Evolutionary conservation across 2,113 vertebrate species (phyloP).

Genomic region (Eurystomus gularis): DNA sequence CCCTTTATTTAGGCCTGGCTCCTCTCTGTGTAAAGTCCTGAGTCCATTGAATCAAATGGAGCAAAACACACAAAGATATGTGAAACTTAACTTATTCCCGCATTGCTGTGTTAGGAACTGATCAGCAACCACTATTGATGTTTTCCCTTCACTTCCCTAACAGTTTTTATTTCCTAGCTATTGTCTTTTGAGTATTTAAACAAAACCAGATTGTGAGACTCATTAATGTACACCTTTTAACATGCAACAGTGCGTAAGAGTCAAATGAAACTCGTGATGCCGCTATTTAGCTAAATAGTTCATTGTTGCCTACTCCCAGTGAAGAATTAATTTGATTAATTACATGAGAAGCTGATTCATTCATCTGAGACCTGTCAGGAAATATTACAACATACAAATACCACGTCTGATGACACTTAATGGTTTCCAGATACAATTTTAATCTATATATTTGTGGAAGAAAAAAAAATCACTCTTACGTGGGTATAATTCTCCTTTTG

Average conservation of each 20-base stretch:
- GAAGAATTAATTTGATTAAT: slow-evolving; percentile 44
- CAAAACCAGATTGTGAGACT: not conserved
- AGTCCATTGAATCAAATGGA: not conserved
- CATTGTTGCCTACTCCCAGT: slow-evolving; percentile 2
- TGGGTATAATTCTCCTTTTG: not conserved
- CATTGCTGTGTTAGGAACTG: not conserved
- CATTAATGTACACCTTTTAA: not conserved
- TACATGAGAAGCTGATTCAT: slow-evolving; percentile 21
- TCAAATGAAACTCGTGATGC: slow-evolving; percentile 18
- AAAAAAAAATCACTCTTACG: not conserved
- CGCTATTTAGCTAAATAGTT: slow-evolving; percentile 38
- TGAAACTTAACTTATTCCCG: not conserved
- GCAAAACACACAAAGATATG: not conserved
- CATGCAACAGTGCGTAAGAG: not conserved
- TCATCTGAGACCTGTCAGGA: not conserved
- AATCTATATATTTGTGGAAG: not conserved
- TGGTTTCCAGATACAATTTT: not conserved
- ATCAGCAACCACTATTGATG: not conserved
- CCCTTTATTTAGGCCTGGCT: not conserved
- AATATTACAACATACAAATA: not conserved
- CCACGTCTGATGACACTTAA: not conserved
- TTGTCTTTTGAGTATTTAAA: not conserved
- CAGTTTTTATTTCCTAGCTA: not conserved
- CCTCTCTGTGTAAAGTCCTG: not conserved
- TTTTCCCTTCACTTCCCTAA: not conserved